Base-by-base conservation (phyloP, 2,797 vertebrate genomes). In the Platyrinchus mystaceus region DNA sequence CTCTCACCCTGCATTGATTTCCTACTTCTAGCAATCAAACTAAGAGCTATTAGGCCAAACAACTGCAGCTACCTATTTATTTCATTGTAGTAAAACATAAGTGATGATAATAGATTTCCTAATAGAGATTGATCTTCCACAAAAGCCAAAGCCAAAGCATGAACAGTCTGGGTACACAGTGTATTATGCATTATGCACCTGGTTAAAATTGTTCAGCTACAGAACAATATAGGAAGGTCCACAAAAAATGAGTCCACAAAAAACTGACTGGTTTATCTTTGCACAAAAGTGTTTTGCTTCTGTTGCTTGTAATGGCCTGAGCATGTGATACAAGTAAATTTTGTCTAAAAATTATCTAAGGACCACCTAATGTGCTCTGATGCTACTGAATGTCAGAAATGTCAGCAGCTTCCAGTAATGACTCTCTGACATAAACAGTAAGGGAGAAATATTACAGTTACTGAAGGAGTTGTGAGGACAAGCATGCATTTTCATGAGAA, bases 301-400 rank as follows among this genome's bases (percentile, higher is more conserved):
- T 98, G 97, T 97, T 95, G 97, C 98, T 98, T 98, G 97, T 98
- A 98, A 98, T 98, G 98, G 98, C 98, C 98, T 97, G 98, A 98
- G 98, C 97, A 97, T 97, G 97, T 95, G 94, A 98, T 96, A 97
- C 98, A 98, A 98, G 98, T 98, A 98, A 98, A 98, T 97, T 97
- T 96, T 94, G 96, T 96, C 96, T 97, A 94, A 97, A 98, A 98
- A 98, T 98, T 98, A 98, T 98, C 98, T 98, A 97, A 99, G 98
- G 99, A 99, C 99, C 99, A 98, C 99, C 99, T 99, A 99, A 99
- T 98, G 99, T 98, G 98, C 98, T 98, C 98, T 97, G 97, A 96
- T 96, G 97, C 94, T 96, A 90, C 94, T 89, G 96, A 98, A 98
- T 98, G 98, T 99, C 98, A 98, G 97, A 98, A 97, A 98, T 99